These are phyloP conservation scores for Lucinisca nassula DNA, from an alignment of 2,888 invertebrate genomes.

Conservation along the genomic window DNA sequence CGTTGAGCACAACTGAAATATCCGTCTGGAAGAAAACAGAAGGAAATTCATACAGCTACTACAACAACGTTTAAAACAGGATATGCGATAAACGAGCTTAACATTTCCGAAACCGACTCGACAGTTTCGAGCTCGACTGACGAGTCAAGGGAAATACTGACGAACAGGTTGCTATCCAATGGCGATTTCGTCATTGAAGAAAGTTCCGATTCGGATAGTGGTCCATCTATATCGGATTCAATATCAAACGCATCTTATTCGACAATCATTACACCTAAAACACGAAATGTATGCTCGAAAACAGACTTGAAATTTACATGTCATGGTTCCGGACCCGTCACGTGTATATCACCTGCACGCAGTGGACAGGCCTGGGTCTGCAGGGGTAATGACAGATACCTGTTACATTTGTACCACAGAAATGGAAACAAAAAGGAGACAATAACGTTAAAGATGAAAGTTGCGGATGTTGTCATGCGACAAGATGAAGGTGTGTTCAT, in stretches of 20 bases:
- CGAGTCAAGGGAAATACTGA: constrained; percentile 46
- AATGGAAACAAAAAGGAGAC: constrained; percentile 64
- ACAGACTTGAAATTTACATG: constrained; percentile 38
- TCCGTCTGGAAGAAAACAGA: constrained; percentile 42
- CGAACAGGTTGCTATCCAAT: constrained; percentile 24
- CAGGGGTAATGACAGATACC: constrained; percentile 48
- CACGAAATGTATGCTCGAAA: constrained; percentile 14
- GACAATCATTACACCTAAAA: constrained; percentile 1
- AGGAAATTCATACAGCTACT: constrained; percentile 47
- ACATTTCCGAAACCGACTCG: constrained; percentile 41
- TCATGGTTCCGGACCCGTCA: constrained; percentile 53
- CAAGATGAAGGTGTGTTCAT: constrained; percentile 48
- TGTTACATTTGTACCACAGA: constrained; percentile 53
- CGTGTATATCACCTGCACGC: constrained; percentile 35
- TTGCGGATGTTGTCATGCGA: constrained; percentile 37
- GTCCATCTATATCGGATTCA: constrained; percentile 16
- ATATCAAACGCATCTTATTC: constrained; percentile 40
- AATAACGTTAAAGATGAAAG: constrained; percentile 44
- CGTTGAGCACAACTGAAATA: constrained; percentile 51
- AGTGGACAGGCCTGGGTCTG: constrained; percentile 57
- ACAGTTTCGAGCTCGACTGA: constrained; percentile 33
- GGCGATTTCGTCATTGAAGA: constrained; percentile 44
- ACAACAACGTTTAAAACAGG: constrained; percentile 59
- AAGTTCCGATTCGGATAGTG: constrained; percentile 57
- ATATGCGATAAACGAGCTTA: constrained; percentile 48